These are phyloP conservation scores for Pollenia angustigena DNA, from an alignment of 2,888 invertebrate genomes.

Conservation along the genomic window DNA sequence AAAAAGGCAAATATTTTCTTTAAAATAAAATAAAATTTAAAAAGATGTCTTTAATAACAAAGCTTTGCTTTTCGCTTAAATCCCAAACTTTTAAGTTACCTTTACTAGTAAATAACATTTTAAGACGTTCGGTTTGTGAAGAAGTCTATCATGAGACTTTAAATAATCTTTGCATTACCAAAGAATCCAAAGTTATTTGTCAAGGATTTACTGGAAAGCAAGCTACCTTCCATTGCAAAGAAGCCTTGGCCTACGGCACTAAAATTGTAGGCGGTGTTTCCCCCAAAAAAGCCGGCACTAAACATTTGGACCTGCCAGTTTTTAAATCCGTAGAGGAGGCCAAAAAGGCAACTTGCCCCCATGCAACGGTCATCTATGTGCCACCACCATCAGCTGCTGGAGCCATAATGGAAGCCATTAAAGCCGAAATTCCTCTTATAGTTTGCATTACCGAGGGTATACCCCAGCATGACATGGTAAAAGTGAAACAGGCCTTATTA, in stretches of 20 bases:
- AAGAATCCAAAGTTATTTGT: slow-evolving; percentile 96
- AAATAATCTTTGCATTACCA: slow-evolving; percentile 91
- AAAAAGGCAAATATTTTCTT: background rate
- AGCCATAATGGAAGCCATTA: slow-evolving; percentile 96
- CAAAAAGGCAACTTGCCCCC: slow-evolving; percentile 91
- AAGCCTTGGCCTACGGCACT: slow-evolving; percentile 98
- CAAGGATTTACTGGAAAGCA: slow-evolving; percentile 99
- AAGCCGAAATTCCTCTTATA: slow-evolving; percentile 97
- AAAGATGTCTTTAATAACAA: slow-evolving; percentile 27
- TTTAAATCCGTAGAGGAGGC: slow-evolving; percentile 87
- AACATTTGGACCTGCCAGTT: slow-evolving; percentile 90
- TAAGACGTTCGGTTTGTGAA: slow-evolving; percentile 48
- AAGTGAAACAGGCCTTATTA: slow-evolving; percentile 93
- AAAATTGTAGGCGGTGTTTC: slow-evolving; percentile 92
- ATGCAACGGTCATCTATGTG: slow-evolving; percentile 97
- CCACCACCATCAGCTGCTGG: slow-evolving; percentile 95
- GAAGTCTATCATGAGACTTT: slow-evolving; percentile 86
- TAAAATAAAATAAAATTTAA: background rate
- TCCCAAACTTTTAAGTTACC: background rate
- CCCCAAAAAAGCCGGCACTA: slow-evolving; percentile 91
- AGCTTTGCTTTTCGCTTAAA: background rate
- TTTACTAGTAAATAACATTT: background rate
- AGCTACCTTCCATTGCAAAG: slow-evolving; percentile 96
- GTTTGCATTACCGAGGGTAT: slow-evolving; percentile 99
- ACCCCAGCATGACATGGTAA: slow-evolving; percentile 99